phyloP scores from a whole-genome alignment of 2,113 vertebrate species.

The Mobula hypostoma region DNA sequence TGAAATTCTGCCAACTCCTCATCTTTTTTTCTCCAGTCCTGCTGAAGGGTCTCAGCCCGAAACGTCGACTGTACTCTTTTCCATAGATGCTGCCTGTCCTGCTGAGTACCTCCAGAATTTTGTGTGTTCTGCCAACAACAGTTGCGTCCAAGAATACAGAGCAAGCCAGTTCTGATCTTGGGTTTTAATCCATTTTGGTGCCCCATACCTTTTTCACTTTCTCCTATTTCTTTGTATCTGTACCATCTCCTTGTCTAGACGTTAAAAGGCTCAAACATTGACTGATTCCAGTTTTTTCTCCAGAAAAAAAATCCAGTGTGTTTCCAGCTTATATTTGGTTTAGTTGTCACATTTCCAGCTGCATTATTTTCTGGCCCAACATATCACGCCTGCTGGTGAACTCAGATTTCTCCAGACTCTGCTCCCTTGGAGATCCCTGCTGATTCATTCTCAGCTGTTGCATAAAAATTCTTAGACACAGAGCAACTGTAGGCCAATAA shows the following conservation, averaged over 20 bases:
- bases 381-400: neutral
- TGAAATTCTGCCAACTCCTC: too few relatives aligned
- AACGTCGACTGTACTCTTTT: too few relatives aligned
- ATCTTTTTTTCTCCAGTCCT: too few relatives aligned
- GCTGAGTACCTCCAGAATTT: too few relatives aligned
- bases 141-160: neutral
- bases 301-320: neutral
- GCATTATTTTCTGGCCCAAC: neutral
- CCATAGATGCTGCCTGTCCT: too few relatives aligned
- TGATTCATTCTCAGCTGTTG: constrained; percentile 32
- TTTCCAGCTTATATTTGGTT: neutral
- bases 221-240: neutral
- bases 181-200: neutral
- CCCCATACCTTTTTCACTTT: neutral
- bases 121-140: too few relatives aligned
- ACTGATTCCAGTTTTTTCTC: neutral
- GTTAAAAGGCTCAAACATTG: neutral
- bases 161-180: neutral
- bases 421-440: neutral
- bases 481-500: neutral
- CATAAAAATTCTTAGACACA: neutral
- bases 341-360: neutral
- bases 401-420: neutral
- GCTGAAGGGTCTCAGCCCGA: too few relatives aligned
- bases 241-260: neutral